Conservation (phyloP, 1,140 invertebrate species). For the Harpegnathos saltator region DNA sequence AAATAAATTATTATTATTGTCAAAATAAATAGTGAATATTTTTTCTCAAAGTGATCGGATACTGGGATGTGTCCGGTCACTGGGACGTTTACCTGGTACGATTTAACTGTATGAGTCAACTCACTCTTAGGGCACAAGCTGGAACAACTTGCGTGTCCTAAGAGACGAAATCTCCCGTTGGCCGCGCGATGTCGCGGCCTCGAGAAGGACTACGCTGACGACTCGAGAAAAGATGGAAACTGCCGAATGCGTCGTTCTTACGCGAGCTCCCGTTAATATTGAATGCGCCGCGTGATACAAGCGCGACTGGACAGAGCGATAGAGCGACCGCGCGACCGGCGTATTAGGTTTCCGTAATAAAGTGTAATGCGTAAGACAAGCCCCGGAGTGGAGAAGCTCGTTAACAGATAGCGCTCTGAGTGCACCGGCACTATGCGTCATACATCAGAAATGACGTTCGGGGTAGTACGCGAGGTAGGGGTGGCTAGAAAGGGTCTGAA, state of each 20-base stretch:
- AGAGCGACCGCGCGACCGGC: slow-evolving; percentile 40
- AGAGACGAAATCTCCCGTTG: no score
- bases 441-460: slow-evolving; percentile 65
- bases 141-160: no score
- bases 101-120: no score
- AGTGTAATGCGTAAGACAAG: slow-evolving; percentile 61
- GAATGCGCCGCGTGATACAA: slow-evolving; percentile 57
- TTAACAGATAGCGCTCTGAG: slow-evolving; percentile 61
- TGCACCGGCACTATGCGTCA: slow-evolving; percentile 63
- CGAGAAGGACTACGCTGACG: no score
- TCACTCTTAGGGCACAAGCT: no score
- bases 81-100: no score
- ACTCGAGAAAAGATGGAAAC: background rate
- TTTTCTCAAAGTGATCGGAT: no score
- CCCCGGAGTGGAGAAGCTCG: slow-evolving; percentile 58
- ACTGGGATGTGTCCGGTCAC: no score
- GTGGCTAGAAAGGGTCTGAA: slow-evolving; percentile 83
- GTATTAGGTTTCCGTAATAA: slow-evolving; percentile 62
- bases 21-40: no score
- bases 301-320: slow-evolving; percentile 50
- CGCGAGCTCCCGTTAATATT: slow-evolving; percentile 64
- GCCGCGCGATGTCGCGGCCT: no score
- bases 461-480: slow-evolving; percentile 59
- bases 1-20: no score
- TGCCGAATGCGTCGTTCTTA: slow-evolving; percentile 32